Base-by-base conservation (phyloP, 2,113 vertebrate genomes). In the Centrocercus urophasianus region DNA sequence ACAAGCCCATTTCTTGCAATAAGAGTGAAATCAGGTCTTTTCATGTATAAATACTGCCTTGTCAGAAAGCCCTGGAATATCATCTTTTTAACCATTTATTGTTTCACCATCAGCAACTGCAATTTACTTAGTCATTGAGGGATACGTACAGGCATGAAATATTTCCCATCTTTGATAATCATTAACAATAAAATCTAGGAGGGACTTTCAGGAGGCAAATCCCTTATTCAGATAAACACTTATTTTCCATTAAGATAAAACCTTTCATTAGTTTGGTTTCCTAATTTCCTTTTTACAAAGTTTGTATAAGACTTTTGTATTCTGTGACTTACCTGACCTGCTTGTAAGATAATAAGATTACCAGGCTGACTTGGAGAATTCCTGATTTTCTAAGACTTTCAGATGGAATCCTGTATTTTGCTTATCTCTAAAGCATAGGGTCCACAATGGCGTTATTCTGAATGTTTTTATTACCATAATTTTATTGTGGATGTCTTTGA, bases 401-500 rank as follows among this genome's bases (percentile, higher is more conserved):
- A 91, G 32, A 57, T 54, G 2, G 60, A 85, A 67, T 82, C 8
- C 22, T 42, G 12, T 27, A 8, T 11, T 45, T 94, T 83, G 24
- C 81, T 95, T 75, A 11, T 16, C 17, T 61, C n/a, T 78, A 43
- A 48, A 90, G 63, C 3, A 15, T 22, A 13, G 73, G 5, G 64
- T 89, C 21, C 14, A 2, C n/a, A 20, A 34, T 0, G 1, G 3
- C 61, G 13, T 52, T 59, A 57, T 56, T 25, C 56, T 66, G 48
- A 90, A 83, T 1, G 10, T 73, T 72, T 91, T 77, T 67, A 42
- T 34, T 22, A 2, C 24, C 56, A 78, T 45, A 50, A 47, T 86
- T 87, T 94, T 88, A 32, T 78, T 91, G n/a, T 74, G 64, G 20
- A 77, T 76, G 45, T 22, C 45, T 79, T 88, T 86, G 87, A 74